Evolutionary conservation across 2,113 vertebrate genomes (phyloP).

Genomic region (Accipiter cooperii): DNA sequence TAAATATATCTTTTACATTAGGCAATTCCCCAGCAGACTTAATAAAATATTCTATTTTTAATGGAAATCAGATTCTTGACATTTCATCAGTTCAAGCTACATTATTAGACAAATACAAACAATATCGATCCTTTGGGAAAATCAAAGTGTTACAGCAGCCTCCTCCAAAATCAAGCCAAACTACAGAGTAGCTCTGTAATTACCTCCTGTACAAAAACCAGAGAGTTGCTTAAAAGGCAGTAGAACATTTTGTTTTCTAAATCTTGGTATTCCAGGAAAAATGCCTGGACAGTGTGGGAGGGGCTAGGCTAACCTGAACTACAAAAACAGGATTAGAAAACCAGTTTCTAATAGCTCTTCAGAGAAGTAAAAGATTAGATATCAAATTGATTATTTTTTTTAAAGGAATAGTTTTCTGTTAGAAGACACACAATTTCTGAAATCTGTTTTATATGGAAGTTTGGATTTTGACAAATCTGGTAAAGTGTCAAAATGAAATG

Average conservation of each 20-base stretch:
- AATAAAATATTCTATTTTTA: neutral
- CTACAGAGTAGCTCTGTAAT: neutral
- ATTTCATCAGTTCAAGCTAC: neutral
- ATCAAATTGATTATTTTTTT: neutral
- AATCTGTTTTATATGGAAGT: neutral
- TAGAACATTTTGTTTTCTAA: conserved; percentile 48
- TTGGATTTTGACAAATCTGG: neutral
- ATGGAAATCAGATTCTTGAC: conserved; percentile 23
- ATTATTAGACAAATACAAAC: conserved; percentile 24
- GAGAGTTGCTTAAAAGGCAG: neutral
- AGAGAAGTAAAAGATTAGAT: neutral
- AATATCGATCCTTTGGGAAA: neutral
- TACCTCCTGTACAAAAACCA: neutral
- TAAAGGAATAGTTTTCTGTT: neutral
- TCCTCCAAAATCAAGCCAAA: neutral
- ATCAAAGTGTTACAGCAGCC: neutral
- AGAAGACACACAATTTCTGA: neutral
- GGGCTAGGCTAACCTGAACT: neutral
- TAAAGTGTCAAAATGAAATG: neutral
- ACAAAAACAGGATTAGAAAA: neutral
- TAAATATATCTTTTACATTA: conserved; percentile 17
- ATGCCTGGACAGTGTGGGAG: neutral
- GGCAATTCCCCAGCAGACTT: neutral
- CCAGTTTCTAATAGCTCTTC: neutral
- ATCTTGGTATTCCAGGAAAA: conserved; percentile 15